phyloP scores from a whole-genome alignment of 2,797 vertebrate genomes.

The Smutsia gigantea region DNA sequence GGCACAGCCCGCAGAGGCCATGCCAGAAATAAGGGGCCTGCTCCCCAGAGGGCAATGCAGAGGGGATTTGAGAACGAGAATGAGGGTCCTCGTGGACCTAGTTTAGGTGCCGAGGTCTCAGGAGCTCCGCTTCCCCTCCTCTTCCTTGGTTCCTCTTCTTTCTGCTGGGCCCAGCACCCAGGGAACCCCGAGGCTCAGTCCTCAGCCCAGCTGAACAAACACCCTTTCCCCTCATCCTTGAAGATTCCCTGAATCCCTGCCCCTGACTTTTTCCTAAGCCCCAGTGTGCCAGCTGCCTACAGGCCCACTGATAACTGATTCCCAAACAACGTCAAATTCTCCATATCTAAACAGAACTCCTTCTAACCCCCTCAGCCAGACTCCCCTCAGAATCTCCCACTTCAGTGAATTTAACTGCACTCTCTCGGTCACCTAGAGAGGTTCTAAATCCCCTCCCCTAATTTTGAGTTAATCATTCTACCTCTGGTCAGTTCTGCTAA shows the following conservation, averaged over 20 bases:
- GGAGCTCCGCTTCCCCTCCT: rapidly evolving
- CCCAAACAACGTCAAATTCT: neutral
- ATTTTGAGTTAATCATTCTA: rapidly evolving
- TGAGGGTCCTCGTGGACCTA: neutral
- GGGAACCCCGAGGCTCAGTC: neutral
- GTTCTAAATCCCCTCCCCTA: too few relatives aligned
- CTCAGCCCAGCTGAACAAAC: neutral
- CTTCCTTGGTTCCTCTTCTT: neutral
- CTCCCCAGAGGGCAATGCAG: rapidly evolving
- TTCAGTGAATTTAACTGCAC: neutral
- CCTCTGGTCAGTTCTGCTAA: neutral
- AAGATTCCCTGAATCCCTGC: neutral
- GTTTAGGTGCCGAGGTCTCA: rapidly evolving
- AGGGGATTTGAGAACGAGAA: neutral
- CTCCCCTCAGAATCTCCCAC: neutral
- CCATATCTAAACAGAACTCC: neutral
- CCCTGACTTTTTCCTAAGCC: neutral
- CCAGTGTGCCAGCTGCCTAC: neutral
- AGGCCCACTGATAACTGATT: neutral
- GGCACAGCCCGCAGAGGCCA: neutral
- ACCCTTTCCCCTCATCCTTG: neutral
- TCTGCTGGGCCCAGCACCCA: neutral
- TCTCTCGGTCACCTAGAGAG: neutral
- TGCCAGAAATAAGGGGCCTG: neutral
- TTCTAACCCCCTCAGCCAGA: too few relatives aligned